Evolutionary conservation across 2,888 invertebrate genomes (phyloP), one percentile per base, ranked within the genome.

Genomic region (Sarcophaga subvicina): DNA sequence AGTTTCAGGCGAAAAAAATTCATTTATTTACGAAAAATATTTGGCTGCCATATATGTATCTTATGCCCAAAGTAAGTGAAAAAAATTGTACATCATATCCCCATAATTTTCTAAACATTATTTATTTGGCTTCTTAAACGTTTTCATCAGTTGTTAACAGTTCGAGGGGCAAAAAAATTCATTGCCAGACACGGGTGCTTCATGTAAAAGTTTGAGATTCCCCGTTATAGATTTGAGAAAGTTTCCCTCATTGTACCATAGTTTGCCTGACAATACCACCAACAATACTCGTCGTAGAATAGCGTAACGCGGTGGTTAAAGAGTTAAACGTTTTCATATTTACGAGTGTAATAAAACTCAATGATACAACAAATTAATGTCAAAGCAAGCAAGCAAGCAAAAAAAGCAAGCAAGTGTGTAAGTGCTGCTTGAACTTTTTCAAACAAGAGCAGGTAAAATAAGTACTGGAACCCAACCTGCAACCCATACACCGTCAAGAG

Each of bases 311-410:
- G 87, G 70, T 84, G 83, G 84, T 79, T 76, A 87, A 91, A 90
- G 91, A 92, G 90, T 92, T 91, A 91, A 92, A 91, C 90, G 92
- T 91, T 92, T 91, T 90, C 89, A 90, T 92, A 92, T 93, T 92
- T 93, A 93, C 90, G 92, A 90, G 90, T 89, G 90, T 90, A 90
- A 91, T 92, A 91, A 92, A 92, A 91, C 90, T 90, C 91, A 91
- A 92, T 92, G 92, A 91, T 91, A 92, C 88, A 87, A 91, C 91
- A 91, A 91, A 92, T 91, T 91, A 92, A 91, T 91, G 91, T 87
- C 87, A 85, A 80, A 77, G 72, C 71, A 83, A 78, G 73, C 82
- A 82, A 69, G 82, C 69, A 80, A 82, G 81, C 37, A 37, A 37
- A 37, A 27, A 37, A 37, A 37, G 37, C 37, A 37, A 37, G 72